Conservation (phyloP, 2,888 invertebrate species). For the Muscina levida region DNA sequence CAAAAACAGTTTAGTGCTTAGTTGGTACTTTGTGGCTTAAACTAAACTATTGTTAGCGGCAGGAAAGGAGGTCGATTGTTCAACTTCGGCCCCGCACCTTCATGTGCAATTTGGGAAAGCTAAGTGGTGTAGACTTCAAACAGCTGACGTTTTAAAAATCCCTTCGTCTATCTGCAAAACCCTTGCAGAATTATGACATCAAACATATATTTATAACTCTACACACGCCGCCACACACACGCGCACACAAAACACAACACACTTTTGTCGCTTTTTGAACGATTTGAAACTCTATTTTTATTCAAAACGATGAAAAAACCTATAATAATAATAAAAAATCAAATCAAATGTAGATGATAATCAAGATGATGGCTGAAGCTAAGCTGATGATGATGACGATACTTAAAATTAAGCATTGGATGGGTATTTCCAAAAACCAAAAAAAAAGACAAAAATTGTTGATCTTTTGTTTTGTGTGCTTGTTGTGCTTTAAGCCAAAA, state of each 20-base stretch:
- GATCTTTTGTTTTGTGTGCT: constrained; percentile 19
- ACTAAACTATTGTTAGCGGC: constrained; percentile 17
- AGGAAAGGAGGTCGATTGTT: constrained; percentile 59
- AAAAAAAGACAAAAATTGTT: constrained; percentile 20
- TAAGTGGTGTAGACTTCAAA: too few relatives aligned
- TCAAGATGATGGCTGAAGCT: constrained; percentile 35
- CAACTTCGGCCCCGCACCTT: too few relatives aligned
- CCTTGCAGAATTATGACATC: background rate
- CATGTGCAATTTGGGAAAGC: too few relatives aligned
- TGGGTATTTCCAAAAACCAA: constrained; percentile 57
- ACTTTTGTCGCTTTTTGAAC: background rate
- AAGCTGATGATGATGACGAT: constrained; percentile 43
- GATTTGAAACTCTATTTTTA: background rate
- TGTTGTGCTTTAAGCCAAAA: constrained; percentile 38
- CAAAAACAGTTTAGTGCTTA: too few relatives aligned
- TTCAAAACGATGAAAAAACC: background rate
- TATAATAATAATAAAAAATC: constrained; percentile 21
- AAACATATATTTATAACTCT: background rate
- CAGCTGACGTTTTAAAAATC: too few relatives aligned
- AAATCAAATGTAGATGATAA: constrained; percentile 44
- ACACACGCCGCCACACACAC: background rate
- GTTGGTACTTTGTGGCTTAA: constrained; percentile 33
- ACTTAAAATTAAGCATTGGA: constrained; percentile 47
- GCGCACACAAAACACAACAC: too few relatives aligned
- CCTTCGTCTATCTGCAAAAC: too few relatives aligned